Base-by-base conservation (phyloP, 30 jellyfish, hydroid and myxozoan species). In the Mastigias papua region DNA sequence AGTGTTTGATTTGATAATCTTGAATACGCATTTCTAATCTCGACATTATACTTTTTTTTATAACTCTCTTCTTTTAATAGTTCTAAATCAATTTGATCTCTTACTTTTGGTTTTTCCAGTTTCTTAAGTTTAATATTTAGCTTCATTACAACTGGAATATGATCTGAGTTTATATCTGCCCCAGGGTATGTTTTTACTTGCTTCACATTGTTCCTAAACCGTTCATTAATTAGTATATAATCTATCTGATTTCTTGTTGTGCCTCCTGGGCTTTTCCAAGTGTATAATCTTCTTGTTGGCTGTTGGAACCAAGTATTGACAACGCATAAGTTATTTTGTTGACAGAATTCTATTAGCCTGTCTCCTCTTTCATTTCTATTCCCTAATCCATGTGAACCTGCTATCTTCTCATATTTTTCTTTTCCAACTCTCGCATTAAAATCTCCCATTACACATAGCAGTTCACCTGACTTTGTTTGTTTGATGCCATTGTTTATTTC, bases 361-460 rank as follows among this genome's bases (percentile, higher is more conserved):
- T 73, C 84, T 48, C 84, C 69, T n/a, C 84, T n/a, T 35, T 73
- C n/a, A n/a, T n/a, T n/a, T n/a, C n/a, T n/a, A n/a, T n/a, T n/a
- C n/a, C n/a, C n/a, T n/a, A n/a, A n/a, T n/a, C n/a, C n/a, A n/a
- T n/a, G n/a, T n/a, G n/a, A 28, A 48, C 49, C 33, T 21, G 28
- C 46, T 48, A 16, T 48, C 57, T 25, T 57, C 81, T 32, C 25
- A 21, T 77, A 37, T 61, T 21, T 46, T 28, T 23, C 88, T 81
- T 28, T 37, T 81, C 37, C 54, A 42, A 8, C 54, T 42, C 13
- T 80, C 30, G 82, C 90, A 31, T 80, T 80, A 15, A 80, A 0
- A 35, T 65, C 92, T 16, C 92, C 86, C 92, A 81, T 81, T 22
- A 81, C 31, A 49, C 69, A 64, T 31, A 28, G 27, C 20, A 81